Base-by-base conservation (phyloP, 2,797 vertebrate species). In the Pachyuromys duprasi region DNA sequence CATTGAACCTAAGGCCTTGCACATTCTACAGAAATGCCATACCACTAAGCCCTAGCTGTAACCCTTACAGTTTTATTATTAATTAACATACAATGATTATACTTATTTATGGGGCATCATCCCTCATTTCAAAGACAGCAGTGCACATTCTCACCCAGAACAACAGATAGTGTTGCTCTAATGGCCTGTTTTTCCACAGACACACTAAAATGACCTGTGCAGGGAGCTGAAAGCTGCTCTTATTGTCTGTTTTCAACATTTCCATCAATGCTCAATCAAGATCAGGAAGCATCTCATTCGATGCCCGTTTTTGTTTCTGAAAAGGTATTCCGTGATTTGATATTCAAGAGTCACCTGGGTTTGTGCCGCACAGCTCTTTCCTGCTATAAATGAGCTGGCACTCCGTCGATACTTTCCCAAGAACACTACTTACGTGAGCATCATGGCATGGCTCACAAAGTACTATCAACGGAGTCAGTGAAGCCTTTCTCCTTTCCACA, bases 241-340 rank as follows among this genome's bases (percentile, higher is more conserved):
- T 28, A 45, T 11, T 80, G 45, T 74, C 28, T 39, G 33, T 74
- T 60, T 60, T 74, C 75, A 82, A 42, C 42, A 69, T 63, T 74
- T 63, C 39, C 18, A 17, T 88, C 36, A 14, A 12, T 92, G 75
- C 13, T 39, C 57, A 69, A 39, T 67, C 57, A 86, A 74, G 75
- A 53, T 39, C 7, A 91, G 74, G 67, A 93, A 49, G n/a, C 89
- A 28, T 65, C 65, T 2, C 1, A 42, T 78, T 89, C 62, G 62
- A 76, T 70, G 22, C 31, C 84, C 81, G 42, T 78, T 83, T 74
- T 63, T 39, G 39, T 69, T 42, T 83, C 63, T 90, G 57, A 89
- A 72, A 76, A 93, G 95, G 39, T 39, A 49, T 75, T 93, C 60
- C 49, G 49, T 86, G 75, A 49, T 78, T 86, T 95, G 79, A 67